Evolutionary conservation across 2,888 invertebrate species (phyloP), one percentile per base, ranked within the genome.

Genomic region (Rhopalosiphum nymphaeae): DNA sequence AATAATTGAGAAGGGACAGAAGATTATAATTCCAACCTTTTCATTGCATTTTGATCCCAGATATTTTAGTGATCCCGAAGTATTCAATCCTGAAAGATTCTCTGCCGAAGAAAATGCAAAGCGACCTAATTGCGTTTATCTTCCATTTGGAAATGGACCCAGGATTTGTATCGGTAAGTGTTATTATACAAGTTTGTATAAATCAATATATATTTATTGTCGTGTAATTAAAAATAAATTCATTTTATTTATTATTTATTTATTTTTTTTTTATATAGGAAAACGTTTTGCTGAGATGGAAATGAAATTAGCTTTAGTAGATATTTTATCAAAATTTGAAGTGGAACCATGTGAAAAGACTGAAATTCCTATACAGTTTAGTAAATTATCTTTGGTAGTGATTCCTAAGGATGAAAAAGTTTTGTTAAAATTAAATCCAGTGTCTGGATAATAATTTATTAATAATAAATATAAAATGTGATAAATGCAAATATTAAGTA

Each of bases 51-150:
- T 96, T 95, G 97, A 97, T 95, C 96, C 96, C 0, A 96, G 96
- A 94, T 96, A 96, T 95, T 97, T 96, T 95, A 96, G 97, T 0
- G 96, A 97, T 67, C 97, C 97, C 0, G 96, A 96, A 61, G 95
- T 95, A 57, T 97, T 97, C 95, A 96, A 96, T 95, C 97, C 97
- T 0, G 96, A 97, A 94, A 96, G 97, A 95, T 97, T 97, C 95
- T 96, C 95, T 85, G 96, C 96, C 29, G 96, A 96, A 94, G 96
- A 96, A 94, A 97, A 96, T 95, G 96, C 96, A 0, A 96, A 96
- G 67, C 95, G 97, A 89, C 96, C 97, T 92, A 96, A 96, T 0
- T 96, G 96, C 95, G 96, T 96, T 92, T 96, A 95, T 94, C 21
- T 78, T 78, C 78, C 78, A 7, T 96, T 96, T 94, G 96, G 96